Evolutionary conservation across 2,113 vertebrate species (phyloP), one percentile per base, ranked within the genome.

Genomic region (Halcyon senegalensis): DNA sequence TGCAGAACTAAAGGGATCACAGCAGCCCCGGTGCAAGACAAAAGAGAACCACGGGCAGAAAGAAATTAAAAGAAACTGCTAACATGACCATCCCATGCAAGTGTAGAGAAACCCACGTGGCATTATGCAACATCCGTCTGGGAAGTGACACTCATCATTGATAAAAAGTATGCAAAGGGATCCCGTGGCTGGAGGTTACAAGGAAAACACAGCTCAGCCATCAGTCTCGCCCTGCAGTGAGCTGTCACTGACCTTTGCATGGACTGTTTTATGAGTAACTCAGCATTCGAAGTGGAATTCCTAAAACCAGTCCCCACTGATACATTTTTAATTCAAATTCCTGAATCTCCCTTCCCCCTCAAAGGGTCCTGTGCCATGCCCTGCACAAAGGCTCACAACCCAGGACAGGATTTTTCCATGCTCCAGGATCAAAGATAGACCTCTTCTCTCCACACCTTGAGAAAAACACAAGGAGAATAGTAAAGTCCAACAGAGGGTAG

Each of bases 141-240:
- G 92, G 76, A 90, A 96, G 76, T 4, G 37, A 70, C 76, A 77
- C n/a, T 90, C 67, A 46, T 80, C 94, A 95, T 93, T 97, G 83
- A 96, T 63, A 90, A 94, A 96, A 96, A 90, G 68, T 58, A 88
- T 94, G 83, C 89, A 63, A 70, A 93, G 10, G 4, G 19, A 8
- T 75, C 81, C 46, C 8, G 10, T 78, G 85, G 31, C 64, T 37
- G 1, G 8, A 11, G 43, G 68, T 16, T 67, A 13, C 0, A 3
- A 27, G 23, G 60, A 67, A 63, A 68, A 10, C 28, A 31, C 64
- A 59, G 77, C 25, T 13, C 69, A 84, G 44, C 60, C 16, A 1
- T 2, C 66, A 25, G 82, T 7, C 66, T 30, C 55, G 4, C 4
- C 75, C 43, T n/a, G 66, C 66, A 13, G 21, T 7, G 48, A 69